Base-by-base conservation (phyloP, 2,113 vertebrate genomes). In the Lepus europaeus region DNA sequence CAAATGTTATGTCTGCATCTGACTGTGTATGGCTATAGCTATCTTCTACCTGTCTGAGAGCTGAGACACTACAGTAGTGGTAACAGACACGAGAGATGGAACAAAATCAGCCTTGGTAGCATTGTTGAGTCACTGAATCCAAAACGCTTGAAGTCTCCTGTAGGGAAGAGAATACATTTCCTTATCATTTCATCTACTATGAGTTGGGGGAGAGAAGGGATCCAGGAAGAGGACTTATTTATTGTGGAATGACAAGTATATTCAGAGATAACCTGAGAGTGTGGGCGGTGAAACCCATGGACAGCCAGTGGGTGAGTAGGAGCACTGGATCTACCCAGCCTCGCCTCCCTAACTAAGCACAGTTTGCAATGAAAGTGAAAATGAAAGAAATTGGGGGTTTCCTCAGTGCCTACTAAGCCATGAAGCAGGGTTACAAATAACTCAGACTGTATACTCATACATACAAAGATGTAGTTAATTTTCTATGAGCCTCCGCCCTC, bases 401-500 rank as follows among this genome's bases (percentile, higher is more conserved):
- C 66, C n/a, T 25, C 1, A 80, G 12, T 66, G 1, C 91, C 91
- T 94, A 53, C 19, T 90, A 19, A 93, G 64, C 25, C 66, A 61
- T 12, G 20, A 33, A 63, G 72, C 61, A 82, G 63, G 11, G 22
- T 84, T 81, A 85, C 81, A 92, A 93, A 87, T 81, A 87, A 95
- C 19, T 70, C 22, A 93, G 92, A 59, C 27, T 82, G 17, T 33
- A 68, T 59, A 89, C 20, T 77, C 77, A 95, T 45, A 51, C 3
- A 39, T 63, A 68, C 9, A 13, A 76, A 91, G 8, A 63, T 83
- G 45, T 51, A 83, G 20, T 77, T 94, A 89, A 93, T 91, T 95
- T 96, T 96, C 84, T 79, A 12, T 13, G 89, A 89, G 31, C 64
- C 83, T 94, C 63, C 61, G 88, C n/a, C 49, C 27, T 94, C 56